Evolutionary conservation across 1,140 invertebrate genomes (phyloP).

Genomic region (Drosophila micromelanica): DNA sequence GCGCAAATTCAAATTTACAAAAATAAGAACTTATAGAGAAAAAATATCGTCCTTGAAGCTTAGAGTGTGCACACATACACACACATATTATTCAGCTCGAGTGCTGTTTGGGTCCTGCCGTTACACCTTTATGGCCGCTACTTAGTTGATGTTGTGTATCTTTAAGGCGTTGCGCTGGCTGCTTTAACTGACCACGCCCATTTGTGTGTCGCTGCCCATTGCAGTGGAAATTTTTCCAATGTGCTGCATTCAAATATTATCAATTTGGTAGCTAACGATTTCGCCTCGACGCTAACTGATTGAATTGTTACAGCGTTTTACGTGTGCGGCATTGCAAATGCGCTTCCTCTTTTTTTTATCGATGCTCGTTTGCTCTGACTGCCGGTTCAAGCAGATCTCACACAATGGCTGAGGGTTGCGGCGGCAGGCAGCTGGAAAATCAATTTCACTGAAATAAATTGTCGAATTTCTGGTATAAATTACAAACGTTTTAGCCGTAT

Average conservation of each 20-base stretch:
- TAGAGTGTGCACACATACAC: not conserved
- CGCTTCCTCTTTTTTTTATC: conserved; percentile 15
- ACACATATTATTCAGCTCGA: conserved; percentile 48
- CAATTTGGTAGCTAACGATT: conserved; percentile 61
- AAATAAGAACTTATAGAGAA: conserved; percentile 45
- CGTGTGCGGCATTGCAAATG: conserved; percentile 72
- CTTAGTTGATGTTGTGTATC: conserved; percentile 8
- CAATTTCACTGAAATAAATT: conserved; percentile 78
- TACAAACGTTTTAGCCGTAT: conserved; percentile 49
- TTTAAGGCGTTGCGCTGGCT: conserved; percentile 10
- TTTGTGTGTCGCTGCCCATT: conserved; percentile 42
- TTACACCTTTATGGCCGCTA: not conserved
- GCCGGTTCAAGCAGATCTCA: conserved; percentile 25
- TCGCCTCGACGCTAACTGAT: conserved; percentile 67
- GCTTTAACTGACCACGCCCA: conserved; percentile 6
- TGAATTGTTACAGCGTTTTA: conserved; percentile 80
- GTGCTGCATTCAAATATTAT: conserved; percentile 80
- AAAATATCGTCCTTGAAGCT: conserved; percentile 27
- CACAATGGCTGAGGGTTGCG: conserved; percentile 5
- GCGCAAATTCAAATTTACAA: conserved; percentile 70
- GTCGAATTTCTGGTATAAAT: conserved; percentile 78
- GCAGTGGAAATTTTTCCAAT: conserved; percentile 65
- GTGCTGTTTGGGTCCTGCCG: conserved; percentile 32
- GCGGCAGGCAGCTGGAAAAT: conserved; percentile 48
- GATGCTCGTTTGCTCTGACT: conserved; percentile 28